Conservation (phyloP, 2,797 vertebrate genomes). For the Neomorphus geoffroyi region DNA sequence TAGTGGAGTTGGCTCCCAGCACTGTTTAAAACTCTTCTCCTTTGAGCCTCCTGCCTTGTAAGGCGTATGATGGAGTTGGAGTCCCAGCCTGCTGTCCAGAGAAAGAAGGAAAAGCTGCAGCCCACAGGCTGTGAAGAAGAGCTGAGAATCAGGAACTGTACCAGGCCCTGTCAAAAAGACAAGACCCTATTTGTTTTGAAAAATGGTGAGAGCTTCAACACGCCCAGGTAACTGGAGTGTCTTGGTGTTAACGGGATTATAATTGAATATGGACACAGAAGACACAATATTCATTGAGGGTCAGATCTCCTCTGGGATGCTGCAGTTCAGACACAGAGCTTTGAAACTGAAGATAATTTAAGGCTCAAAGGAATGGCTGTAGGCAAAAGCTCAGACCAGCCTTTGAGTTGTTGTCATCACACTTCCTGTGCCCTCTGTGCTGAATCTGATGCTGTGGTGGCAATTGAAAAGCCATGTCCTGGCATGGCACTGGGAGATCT, state of each 20-base stretch:
- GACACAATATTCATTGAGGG: background rate
- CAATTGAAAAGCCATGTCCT: background rate
- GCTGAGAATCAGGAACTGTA: background rate
- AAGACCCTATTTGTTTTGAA: background rate
- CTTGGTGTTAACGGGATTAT: background rate
- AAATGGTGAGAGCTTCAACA: background rate
- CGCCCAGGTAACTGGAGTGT: background rate
- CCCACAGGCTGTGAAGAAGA: background rate
- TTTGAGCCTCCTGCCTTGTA: background rate
- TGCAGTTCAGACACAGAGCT: background rate
- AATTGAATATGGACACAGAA: background rate
- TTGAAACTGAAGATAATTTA: conserved; percentile 13
- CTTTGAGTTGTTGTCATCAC: background rate
- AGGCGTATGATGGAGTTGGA: background rate
- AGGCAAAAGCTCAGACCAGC: background rate
- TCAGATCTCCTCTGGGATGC: background rate
- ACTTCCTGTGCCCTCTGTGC: background rate
- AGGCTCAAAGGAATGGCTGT: background rate
- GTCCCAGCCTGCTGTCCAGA: background rate
- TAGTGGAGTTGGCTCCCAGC: background rate
- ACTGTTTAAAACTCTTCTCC: background rate
- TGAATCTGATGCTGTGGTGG: background rate
- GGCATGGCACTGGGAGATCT: background rate
- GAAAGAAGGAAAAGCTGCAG: background rate
- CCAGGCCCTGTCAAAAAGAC: background rate